Base-by-base conservation (phyloP, 2,113 vertebrate genomes). In the Oreochromis tanganicae region DNA sequence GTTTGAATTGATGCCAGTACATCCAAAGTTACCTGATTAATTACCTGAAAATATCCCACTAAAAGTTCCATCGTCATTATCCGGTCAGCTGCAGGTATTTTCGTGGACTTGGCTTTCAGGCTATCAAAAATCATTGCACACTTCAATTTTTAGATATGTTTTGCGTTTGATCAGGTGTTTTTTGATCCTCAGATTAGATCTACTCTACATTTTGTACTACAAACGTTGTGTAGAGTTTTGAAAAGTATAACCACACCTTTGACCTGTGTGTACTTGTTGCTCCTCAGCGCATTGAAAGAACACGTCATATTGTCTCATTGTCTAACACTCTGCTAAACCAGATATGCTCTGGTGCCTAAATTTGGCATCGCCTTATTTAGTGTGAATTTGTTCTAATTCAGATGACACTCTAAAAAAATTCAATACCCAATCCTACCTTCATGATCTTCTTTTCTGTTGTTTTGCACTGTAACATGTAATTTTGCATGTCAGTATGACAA, bases 31-130 rank as follows among this genome's bases (percentile, higher is more conserved):
- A 46, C 0, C 41, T 24, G n/a, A 41, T 71, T 71, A 73, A 46
- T 73, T 46, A 46, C 41, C 68, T 11, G 21, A 46, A 73, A 24
- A 27, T 46, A 21, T 27, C 8, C 41, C 21, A 43, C 66, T 16
- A 43, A 16, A 27, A 0, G 38, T 17, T 73, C 3, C 0, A 0
- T 24, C 10, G 1, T 21, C 66, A 71, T 24, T 41, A 43, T 43
- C n/a, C 36, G 43, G 38, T 73, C 13, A 73, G 38, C 66, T 73
- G 38, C 38, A 46, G 38, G 21, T 27, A 24, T 41, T 71, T 68
- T 9, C 14, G 36, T 71, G 66, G 13, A 9, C 38, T 41, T 68
- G n/a, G 63, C 19, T 71, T 71, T 71, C 13, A 24, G n/a, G 38
- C 38, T 43, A 43, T 71, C 41, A 46, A 27, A 73, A 6, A 16